Percentiles rank a stretch among this genome's conserved stretches.
phyloP scores from a whole-genome alignment of 2,113 vertebrate genomes.

The Toxostoma redivivum region DNA sequence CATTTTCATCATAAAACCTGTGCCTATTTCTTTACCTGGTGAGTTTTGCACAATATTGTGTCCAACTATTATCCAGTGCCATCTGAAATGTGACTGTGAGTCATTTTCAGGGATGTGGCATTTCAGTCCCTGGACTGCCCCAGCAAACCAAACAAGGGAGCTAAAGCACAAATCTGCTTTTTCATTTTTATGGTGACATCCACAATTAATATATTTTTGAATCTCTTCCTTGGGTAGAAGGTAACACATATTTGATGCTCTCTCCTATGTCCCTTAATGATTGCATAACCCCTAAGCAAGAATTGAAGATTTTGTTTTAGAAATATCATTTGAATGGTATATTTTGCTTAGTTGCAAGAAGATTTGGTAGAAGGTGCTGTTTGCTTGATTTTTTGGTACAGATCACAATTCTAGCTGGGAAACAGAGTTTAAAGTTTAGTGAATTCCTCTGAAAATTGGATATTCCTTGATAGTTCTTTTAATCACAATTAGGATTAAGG shows the following conservation, averaged over 20 bases:
- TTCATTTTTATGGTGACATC: neutral
- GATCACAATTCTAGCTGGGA: neutral
- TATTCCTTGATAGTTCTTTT: neutral
- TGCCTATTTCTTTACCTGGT: neutral
- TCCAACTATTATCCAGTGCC: neutral
- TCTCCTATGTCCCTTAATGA: neutral
- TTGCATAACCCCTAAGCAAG: neutral
- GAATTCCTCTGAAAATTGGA: conserved; percentile 15
- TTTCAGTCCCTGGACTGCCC: neutral
- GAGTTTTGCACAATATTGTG: neutral
- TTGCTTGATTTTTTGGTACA: neutral
- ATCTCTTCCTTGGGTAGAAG: neutral
- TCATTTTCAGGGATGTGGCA: neutral
- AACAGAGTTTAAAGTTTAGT: neutral
- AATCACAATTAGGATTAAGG: conserved; percentile 55
- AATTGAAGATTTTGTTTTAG: neutral
- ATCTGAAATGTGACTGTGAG: neutral
- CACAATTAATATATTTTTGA: neutral
- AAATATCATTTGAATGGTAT: neutral
- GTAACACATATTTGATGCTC: neutral
- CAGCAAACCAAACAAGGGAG: neutral
- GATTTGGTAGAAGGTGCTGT: neutral
- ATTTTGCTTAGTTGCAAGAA: neutral
- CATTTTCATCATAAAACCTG: neutral
- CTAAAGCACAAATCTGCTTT: neutral